Conservation (phyloP, 2,113 vertebrate species). For the Tupaia tana region DNA sequence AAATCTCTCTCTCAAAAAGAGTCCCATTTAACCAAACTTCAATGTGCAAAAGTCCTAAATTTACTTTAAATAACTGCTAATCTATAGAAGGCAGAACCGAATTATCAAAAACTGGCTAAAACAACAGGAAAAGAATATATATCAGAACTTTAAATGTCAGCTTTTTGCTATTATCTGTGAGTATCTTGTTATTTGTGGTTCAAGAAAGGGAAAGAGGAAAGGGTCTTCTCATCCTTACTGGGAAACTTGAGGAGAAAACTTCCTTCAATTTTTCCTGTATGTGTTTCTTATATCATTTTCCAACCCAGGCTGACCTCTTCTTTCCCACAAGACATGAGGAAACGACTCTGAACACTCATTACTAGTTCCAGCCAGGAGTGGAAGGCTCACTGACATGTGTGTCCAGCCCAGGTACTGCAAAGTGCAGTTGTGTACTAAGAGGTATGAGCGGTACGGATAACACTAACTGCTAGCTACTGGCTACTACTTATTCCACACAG, state of each 20-base stretch:
- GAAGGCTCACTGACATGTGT: not conserved
- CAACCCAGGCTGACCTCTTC: not conserved
- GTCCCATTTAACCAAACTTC: not conserved
- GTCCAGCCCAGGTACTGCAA: not conserved
- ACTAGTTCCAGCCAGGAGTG: not conserved
- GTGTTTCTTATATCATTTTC: constrained; percentile 19
- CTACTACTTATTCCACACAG: not conserved
- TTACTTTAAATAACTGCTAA: constrained; percentile 26
- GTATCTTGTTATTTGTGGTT: not conserved
- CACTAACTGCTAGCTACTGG: not conserved
- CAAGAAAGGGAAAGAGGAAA: constrained; percentile 62
- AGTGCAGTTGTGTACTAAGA: not conserved
- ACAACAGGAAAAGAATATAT: constrained; percentile 75
- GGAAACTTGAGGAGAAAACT: constrained; percentile 58
- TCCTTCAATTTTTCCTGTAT: not conserved
- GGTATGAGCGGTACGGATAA: not conserved
- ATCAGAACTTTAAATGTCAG: constrained; percentile 59
- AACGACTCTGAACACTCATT: not conserved
- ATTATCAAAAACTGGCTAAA: not conserved
- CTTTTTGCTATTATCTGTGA: constrained; percentile 51
- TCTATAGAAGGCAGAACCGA: not conserved
- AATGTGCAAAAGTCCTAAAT: constrained; percentile 32
- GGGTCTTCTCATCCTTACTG: constrained; percentile 33
- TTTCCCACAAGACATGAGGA: not conserved
- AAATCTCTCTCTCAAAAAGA: not conserved